phyloP scores from a whole-genome alignment of 92 coral and sea anemone genomes.

The Micromussa lordhowensis region DNA sequence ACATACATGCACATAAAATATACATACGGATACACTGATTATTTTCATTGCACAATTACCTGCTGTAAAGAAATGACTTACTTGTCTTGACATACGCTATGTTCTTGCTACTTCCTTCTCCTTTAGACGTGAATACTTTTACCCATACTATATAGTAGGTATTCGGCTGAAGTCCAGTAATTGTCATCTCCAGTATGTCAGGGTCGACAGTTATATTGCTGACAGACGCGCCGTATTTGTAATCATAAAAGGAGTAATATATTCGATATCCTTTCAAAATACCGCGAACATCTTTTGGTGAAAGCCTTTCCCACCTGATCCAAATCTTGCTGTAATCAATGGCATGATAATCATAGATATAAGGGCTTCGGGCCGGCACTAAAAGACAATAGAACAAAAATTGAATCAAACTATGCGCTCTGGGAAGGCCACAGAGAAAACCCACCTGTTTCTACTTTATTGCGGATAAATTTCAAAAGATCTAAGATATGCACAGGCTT shows the following conservation, averaged over 20 bases:
- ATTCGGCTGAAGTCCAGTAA: not conserved
- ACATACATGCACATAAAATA: no score
- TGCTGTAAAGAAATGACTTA: not conserved
- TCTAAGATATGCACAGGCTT: no score
- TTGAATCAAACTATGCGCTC: no score
- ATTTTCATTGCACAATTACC: not conserved
- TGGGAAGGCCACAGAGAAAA: no score
- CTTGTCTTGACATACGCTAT: not conserved
- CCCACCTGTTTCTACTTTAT: no score
- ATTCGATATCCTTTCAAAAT: slow-evolving; percentile 5
- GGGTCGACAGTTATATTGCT: slow-evolving; percentile 10
- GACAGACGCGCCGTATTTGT: not conserved
- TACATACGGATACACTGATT: no score
- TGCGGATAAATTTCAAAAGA: no score
- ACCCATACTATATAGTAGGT: not conserved
- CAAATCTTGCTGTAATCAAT: not conserved
- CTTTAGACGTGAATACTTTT: slow-evolving; percentile 4
- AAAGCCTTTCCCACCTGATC: slow-evolving; percentile 2
- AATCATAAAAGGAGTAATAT: not conserved
- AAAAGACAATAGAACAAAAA: not conserved
- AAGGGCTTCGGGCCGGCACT: slow-evolving; percentile 12
- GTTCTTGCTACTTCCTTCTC: not conserved
- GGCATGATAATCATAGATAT: not conserved
- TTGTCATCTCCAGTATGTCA: not conserved
- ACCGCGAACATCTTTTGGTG: not conserved